A percentile compares a stretch with the other conserved stretches of the same genome.
Conservation (phyloP, 2,797 vertebrate species). For the Megalops cyprinoides region DNA sequence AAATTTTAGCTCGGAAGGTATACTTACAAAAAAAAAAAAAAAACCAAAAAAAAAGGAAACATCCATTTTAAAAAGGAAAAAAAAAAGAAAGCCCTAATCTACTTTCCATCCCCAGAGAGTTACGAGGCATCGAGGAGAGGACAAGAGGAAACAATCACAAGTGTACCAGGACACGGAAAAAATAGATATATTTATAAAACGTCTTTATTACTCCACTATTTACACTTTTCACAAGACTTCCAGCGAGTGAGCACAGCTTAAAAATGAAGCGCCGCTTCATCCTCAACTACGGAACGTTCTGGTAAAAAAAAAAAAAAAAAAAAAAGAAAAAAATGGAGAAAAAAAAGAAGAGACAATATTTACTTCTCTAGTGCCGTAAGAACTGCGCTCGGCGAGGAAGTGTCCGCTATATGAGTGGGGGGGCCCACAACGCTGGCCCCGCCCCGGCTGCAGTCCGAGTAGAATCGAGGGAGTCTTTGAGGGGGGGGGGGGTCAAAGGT, state of each 20-base stretch:
- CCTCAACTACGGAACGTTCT: slow-evolving; percentile 63
- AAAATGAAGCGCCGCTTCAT: slow-evolving; percentile 75
- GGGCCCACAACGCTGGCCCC: slow-evolving; percentile 46
- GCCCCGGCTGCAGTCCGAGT: slow-evolving; percentile 3
- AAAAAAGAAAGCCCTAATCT: slow-evolving; percentile 61
- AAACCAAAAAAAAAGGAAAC: slow-evolving; percentile 71
- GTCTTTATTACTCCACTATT: slow-evolving; percentile 86
- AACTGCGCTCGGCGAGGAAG: slow-evolving; percentile 64
- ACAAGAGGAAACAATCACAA: slow-evolving; percentile 79
- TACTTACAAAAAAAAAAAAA: slow-evolving; percentile 52
- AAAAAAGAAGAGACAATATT: slow-evolving; percentile 64
- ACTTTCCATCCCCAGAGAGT: slow-evolving; percentile 73
- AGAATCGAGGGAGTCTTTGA: slow-evolving; percentile 9
- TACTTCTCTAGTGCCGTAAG: slow-evolving; percentile 71
- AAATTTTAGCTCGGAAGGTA: slow-evolving; percentile 64
- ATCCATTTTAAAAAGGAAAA: slow-evolving; percentile 36
- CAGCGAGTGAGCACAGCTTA: slow-evolving; percentile 68
- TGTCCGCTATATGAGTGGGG: slow-evolving; percentile 58
- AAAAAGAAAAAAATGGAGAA: slow-evolving; percentile 42
- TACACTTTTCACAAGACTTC: slow-evolving; percentile 91
- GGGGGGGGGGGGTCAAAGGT: slow-evolving; percentile 26
- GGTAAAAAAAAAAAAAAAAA: slow-evolving; percentile 59
- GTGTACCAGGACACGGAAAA: slow-evolving; percentile 82
- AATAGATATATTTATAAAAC: slow-evolving; percentile 84
- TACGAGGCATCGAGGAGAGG: slow-evolving; percentile 79